Conservation (phyloP, 2,797 vertebrate species). For the Argya squamiceps region DNA sequence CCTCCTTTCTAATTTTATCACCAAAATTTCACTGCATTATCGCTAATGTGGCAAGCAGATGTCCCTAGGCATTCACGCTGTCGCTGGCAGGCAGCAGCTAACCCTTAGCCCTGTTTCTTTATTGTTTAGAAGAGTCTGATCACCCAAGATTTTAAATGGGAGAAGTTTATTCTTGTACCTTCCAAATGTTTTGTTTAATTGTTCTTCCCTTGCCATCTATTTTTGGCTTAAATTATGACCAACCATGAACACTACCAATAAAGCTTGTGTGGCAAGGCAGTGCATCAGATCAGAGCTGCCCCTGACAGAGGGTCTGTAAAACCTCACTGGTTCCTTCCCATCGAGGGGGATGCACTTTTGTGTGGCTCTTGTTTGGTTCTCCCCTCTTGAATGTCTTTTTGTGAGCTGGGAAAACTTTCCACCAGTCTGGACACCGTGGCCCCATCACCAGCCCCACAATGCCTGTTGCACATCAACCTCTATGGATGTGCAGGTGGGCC, state of each 20-base stretch:
- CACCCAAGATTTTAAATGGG: background rate
- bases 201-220: background rate
- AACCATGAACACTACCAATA: background rate
- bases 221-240: background rate
- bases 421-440: background rate
- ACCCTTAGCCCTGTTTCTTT: background rate
- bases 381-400: background rate
- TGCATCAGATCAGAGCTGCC: background rate
- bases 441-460: accelerated
- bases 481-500: background rate
- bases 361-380: background rate
- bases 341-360: accelerated
- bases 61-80: background rate
- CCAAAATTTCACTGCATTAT: background rate
- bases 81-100: background rate
- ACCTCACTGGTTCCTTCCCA: background rate
- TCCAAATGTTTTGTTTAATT: background rate
- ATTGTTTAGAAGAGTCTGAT: background rate
- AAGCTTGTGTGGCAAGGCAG: background rate
- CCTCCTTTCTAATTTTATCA: constrained; percentile 41
- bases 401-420: background rate
- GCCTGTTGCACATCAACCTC: accelerated
- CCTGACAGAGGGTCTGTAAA: background rate
- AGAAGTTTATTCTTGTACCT: background rate
- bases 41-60: background rate